Conservation (phyloP, 1,140 invertebrate genomes). For the Nasonia longicornis region DNA sequence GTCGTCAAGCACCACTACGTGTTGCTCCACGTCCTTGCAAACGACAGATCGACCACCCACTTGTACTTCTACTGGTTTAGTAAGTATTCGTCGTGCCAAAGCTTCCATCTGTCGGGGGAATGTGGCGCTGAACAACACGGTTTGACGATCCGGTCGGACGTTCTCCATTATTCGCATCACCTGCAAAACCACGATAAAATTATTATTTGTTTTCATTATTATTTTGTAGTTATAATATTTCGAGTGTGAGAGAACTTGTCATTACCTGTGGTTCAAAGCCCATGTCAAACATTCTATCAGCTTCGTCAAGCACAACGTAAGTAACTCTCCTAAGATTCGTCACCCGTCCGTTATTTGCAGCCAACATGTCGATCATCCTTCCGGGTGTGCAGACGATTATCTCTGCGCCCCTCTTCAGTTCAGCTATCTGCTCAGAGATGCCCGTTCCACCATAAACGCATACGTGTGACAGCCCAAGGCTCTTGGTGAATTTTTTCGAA, state of each 20-base stretch:
- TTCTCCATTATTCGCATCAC: slow-evolving; percentile 97
- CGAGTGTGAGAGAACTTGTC: slow-evolving; percentile 19
- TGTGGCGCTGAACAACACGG: slow-evolving; percentile 98
- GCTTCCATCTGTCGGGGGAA: slow-evolving; percentile 99
- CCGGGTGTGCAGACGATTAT: slow-evolving; percentile 99
- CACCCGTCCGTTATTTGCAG: slow-evolving; percentile 96
- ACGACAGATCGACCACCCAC: slow-evolving; percentile 98
- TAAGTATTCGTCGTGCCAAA: slow-evolving; percentile 91
- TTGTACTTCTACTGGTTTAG: slow-evolving; percentile 97
- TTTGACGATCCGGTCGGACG: slow-evolving; percentile 96
- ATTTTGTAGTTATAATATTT: neutral
- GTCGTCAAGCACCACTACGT: slow-evolving; percentile 94
- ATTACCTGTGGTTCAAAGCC: slow-evolving; percentile 97
- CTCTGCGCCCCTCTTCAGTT: slow-evolving; percentile 96
- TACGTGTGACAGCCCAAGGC: slow-evolving; percentile 86
- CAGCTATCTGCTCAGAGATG: slow-evolving; percentile 97
- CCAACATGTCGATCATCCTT: slow-evolving; percentile 99
- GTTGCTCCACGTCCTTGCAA: slow-evolving; percentile 97
- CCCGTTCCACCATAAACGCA: slow-evolving; percentile 99
- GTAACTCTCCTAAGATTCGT: slow-evolving; percentile 96
- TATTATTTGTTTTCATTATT: neutral
- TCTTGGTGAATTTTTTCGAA: slow-evolving; percentile 95
- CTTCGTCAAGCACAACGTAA: slow-evolving; percentile 98
- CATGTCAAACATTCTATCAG: slow-evolving; percentile 99
- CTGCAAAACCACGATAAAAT: slow-evolving; percentile 18